phyloP scores from a whole-genome alignment of 2,797 vertebrate genomes.

The Semotilus atromaculatus region DNA sequence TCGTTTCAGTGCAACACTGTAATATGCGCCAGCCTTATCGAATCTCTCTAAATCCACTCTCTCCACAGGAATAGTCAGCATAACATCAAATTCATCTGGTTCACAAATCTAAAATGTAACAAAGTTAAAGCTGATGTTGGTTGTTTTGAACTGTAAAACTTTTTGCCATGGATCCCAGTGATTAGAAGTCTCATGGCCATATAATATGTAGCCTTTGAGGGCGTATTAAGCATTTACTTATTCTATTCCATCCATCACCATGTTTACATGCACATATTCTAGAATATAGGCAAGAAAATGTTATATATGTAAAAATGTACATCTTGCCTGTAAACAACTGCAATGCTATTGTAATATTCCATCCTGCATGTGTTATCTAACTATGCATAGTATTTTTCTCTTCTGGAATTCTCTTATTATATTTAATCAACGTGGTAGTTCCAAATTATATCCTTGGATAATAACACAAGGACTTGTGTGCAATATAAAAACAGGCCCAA shows the following conservation, averaged over 20 bases:
- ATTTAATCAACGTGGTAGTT: not conserved
- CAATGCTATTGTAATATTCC: not conserved
- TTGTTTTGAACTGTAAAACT: not conserved
- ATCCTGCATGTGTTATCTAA: not conserved
- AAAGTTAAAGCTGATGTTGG: not conserved
- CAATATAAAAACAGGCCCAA: not conserved
- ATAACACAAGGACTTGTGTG: not conserved
- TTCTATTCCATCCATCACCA: not conserved
- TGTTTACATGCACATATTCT: not conserved
- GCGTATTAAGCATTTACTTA: not conserved
- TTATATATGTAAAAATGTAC: not conserved
- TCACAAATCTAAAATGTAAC: slow-evolving; percentile 76
- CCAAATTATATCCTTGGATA: not conserved
- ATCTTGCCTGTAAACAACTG: not conserved
- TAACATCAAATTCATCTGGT: slow-evolving; percentile 90
- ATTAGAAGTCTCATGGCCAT: not conserved
- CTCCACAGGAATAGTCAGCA: slow-evolving; percentile 75
- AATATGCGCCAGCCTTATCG: slow-evolving; percentile 73
- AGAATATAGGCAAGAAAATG: not conserved
- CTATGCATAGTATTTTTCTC: not conserved
- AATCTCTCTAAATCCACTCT: slow-evolving; percentile 72
- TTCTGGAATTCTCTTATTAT: not conserved
- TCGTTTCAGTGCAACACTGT: slow-evolving; percentile 79
- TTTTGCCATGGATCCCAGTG: not conserved
- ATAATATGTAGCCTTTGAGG: not conserved